These are phyloP conservation scores for Anthonomus grandis DNA, from an alignment of 1,140 invertebrate species.

Conservation along the genomic window DNA sequence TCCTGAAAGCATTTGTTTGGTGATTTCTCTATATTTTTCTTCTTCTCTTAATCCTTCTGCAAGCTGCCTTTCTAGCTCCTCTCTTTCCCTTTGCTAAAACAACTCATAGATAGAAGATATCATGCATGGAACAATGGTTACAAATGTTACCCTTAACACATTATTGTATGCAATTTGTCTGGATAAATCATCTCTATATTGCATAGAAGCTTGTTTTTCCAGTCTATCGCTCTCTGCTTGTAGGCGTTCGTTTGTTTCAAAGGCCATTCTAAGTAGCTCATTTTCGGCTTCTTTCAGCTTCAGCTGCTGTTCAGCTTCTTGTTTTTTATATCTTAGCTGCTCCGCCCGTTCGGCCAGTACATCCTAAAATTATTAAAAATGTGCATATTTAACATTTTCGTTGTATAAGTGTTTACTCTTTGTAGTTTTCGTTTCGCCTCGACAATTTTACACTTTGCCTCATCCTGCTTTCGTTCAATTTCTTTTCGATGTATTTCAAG, in stretches of 20 bases:
- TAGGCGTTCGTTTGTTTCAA: constrained; percentile 38
- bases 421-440: constrained; percentile 37
- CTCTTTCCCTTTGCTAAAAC: constrained; percentile 39
- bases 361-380: constrained; percentile 26
- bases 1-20: constrained; percentile 31
- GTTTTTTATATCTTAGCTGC: constrained; percentile 36
- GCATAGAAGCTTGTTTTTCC: constrained; percentile 22
- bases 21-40: constrained; percentile 35
- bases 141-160: constrained; percentile 34
- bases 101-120: not conserved
- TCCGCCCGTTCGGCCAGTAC: constrained; percentile 34
- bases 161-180: constrained; percentile 45
- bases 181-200: constrained; percentile 41
- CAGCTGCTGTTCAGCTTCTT: constrained; percentile 38
- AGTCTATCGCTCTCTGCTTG: constrained; percentile 37
- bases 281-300: constrained; percentile 40
- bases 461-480: constrained; percentile 38
- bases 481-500: constrained; percentile 32
- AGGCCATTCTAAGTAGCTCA: constrained; percentile 36
- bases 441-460: constrained; percentile 35
- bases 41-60: constrained; percentile 39
- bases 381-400: constrained; percentile 6
- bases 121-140: not conserved
- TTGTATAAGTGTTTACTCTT: constrained; percentile 20
- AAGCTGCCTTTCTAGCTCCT: constrained; percentile 39